These are phyloP conservation scores for Polypterus senegalus DNA, from an alignment of 2,113 vertebrate species.

Conservation along the genomic window DNA sequence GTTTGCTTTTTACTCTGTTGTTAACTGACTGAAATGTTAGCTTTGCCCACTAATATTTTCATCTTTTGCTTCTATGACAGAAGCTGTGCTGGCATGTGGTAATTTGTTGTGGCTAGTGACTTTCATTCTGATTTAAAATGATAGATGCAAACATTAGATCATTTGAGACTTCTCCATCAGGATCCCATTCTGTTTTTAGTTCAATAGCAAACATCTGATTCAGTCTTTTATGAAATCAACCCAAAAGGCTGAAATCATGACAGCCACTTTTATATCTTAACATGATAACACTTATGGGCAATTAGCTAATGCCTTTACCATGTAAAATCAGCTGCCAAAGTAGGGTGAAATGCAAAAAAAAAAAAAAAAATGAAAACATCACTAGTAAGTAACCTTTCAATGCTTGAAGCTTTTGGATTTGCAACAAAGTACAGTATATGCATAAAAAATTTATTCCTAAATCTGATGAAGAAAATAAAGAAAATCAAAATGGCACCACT, in stretches of 20 bases:
- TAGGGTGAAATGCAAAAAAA: neutral
- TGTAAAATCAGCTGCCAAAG: neutral
- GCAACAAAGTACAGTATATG: slow-evolving; percentile 1
- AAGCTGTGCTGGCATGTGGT: neutral
- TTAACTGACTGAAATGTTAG: slow-evolving; percentile 8
- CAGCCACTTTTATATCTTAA: slow-evolving; percentile 5
- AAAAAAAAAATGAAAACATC: neutral
- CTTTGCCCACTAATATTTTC: neutral
- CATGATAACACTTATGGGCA: slow-evolving; percentile 4
- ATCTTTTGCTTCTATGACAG: neutral
- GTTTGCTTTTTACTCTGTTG: slow-evolving; percentile 4
- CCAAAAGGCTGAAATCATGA: slow-evolving; percentile 4
- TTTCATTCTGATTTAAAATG: slow-evolving; percentile 2
- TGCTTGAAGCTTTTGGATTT: too few relatives aligned
- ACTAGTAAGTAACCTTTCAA: slow-evolving; percentile 4
- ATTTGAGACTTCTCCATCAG: neutral
- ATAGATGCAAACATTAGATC: neutral
- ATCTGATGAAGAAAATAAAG: neutral
- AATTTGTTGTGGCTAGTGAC: neutral
- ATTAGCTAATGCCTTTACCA: slow-evolving; percentile 5
- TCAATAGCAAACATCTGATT: neutral
- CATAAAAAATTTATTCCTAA: neutral
- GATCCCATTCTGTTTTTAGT: neutral
- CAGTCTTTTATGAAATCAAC: neutral
- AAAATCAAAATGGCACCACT: slow-evolving; percentile 2